Conservation (phyloP, 2,797 vertebrate species). For the Cryptoprocta ferox region DNA sequence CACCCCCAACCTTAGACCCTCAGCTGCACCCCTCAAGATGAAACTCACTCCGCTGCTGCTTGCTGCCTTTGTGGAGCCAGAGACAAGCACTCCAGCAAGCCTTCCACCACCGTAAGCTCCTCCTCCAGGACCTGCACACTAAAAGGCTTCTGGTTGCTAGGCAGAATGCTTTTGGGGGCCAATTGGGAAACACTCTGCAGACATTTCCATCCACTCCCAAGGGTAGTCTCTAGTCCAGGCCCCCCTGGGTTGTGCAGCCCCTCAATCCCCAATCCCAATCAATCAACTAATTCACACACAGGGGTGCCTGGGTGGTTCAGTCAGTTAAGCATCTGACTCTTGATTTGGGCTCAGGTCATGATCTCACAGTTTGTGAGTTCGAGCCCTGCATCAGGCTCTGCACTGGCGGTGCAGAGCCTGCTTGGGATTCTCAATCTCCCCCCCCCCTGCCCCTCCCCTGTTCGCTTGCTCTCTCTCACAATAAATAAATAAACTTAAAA, state of each 20-base stretch:
- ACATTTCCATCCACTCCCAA: conserved; percentile 60
- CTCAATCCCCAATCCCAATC: background rate
- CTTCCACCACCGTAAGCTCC: background rate
- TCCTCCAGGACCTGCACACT: conserved; percentile 28
- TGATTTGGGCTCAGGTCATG: no score
- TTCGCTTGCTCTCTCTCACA: no score
- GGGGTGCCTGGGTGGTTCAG: no score
- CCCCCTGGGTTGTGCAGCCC: background rate
- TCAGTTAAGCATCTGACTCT: no score
- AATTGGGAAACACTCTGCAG: conserved; percentile 62
- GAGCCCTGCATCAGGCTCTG: no score
- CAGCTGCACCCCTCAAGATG: background rate
- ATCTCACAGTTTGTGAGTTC: no score
- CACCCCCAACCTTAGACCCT: background rate
- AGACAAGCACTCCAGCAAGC: background rate
- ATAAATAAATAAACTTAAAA: no score
- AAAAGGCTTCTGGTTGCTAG: conserved; percentile 71
- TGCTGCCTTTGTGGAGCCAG: conserved; percentile 47
- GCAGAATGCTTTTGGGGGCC: conserved; percentile 60
- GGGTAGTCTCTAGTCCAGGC: background rate
- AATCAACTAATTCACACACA: background rate
- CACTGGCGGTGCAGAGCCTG: no score
- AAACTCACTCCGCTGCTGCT: background rate
- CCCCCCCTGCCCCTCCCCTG: no score
- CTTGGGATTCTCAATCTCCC: no score